A percentile compares a stretch with the other conserved stretches of the same genome.
Evolutionary conservation across 1,140 invertebrate genomes (phyloP).

Genomic region (Drosophila burlai): DNA sequence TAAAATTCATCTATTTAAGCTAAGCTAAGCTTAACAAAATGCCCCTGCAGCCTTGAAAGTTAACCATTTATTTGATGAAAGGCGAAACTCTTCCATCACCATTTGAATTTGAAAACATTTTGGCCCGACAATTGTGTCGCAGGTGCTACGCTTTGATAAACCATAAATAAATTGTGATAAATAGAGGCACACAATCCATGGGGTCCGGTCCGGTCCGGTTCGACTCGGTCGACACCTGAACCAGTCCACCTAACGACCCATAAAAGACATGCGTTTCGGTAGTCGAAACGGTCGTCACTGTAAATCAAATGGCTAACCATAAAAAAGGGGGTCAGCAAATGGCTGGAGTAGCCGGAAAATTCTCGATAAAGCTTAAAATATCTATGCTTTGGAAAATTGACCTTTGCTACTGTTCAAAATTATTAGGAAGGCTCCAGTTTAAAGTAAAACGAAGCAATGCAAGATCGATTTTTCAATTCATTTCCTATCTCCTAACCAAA

Average conservation of each 20-base stretch:
- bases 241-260: constrained; percentile 59
- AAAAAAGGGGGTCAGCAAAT: constrained; percentile 10
- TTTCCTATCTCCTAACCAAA: background rate
- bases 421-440: background rate
- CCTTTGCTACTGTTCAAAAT: background rate
- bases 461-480: background rate
- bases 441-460: background rate
- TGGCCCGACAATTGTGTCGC: constrained; percentile 37
- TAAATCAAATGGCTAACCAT: constrained; percentile 63
- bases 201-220: constrained; percentile 10
- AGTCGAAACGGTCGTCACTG: constrained; percentile 30
- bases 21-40: background rate
- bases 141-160: constrained; percentile 71
- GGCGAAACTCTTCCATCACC: constrained; percentile 21
- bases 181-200: constrained; percentile 47
- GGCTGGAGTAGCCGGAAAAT: background rate
- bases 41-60: background rate
- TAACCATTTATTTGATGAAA: constrained; percentile 27
- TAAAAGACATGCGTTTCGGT: constrained; percentile 52
- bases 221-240: constrained; percentile 28
- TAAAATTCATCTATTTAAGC: background rate
- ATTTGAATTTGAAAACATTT: constrained; percentile 38
- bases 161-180: constrained; percentile 74
- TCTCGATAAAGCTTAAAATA: background rate
- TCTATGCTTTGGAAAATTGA: constrained; percentile 8